Evolutionary conservation across 2,113 vertebrate species (phyloP).

Genomic region (Poecilia latipinna): DNA sequence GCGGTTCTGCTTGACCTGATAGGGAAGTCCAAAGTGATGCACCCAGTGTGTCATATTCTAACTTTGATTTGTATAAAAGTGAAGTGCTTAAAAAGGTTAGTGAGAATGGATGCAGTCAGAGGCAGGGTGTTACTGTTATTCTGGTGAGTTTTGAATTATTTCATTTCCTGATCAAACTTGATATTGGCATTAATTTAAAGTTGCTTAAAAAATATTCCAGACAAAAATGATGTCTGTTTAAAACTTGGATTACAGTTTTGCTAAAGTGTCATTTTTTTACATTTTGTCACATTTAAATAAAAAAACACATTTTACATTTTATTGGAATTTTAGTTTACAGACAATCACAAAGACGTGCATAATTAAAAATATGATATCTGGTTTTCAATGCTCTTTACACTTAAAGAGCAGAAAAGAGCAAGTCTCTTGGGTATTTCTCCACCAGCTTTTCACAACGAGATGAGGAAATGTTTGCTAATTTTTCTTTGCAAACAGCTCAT

Average conservation of each 20-base stretch:
- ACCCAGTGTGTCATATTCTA: slow-evolving; percentile 12
- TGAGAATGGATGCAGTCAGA: background rate
- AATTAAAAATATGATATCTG: background rate
- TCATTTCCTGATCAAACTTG: background rate
- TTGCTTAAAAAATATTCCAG: no score
- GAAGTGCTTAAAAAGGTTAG: background rate
- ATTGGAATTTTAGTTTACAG: background rate
- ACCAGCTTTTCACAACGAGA: background rate
- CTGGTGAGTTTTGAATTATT: background rate
- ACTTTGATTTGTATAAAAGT: background rate
- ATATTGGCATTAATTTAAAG: background rate
- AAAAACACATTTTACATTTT: background rate
- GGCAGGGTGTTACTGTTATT: background rate
- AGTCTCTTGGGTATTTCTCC: background rate
- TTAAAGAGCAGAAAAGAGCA: background rate
- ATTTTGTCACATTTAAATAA: background rate
- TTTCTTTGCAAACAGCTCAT: background rate
- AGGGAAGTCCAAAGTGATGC: slow-evolving; percentile 59
- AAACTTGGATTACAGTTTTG: no score
- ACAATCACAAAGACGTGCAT: background rate
- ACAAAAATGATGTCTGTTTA: no score
- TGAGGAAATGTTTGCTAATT: background rate
- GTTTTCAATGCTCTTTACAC: background rate
- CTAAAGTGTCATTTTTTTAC: background rate
- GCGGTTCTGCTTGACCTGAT: slow-evolving; percentile 8